Percentiles rank a stretch among this genome's conserved stretches.
These are phyloP conservation scores for Glaucidium brasilianum DNA, from an alignment of 2,113 vertebrate genomes.

Conservation along the genomic window DNA sequence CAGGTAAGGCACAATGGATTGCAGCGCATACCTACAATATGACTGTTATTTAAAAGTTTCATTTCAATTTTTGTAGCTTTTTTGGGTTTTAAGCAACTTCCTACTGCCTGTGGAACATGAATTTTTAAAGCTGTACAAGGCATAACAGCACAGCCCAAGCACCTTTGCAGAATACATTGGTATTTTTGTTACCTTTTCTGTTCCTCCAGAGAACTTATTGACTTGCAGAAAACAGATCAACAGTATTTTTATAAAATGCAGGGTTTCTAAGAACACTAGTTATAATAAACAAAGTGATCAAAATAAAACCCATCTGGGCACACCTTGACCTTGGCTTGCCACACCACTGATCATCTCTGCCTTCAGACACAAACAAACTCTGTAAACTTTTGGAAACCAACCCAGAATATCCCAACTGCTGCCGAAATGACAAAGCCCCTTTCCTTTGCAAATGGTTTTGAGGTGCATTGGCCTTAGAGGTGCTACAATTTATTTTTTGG, in stretches of 20 bases:
- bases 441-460: not conserved
- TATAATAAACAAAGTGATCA: not conserved
- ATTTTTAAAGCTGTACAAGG: not conserved
- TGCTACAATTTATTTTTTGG: not conserved
- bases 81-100: not conserved
- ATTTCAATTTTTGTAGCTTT: not conserved
- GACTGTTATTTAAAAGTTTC: not conserved
- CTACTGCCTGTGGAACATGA: not conserved
- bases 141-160: rapidly evolving
- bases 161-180: rapidly evolving
- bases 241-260: not conserved
- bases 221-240: too few relatives aligned
- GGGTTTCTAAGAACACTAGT: not conserved
- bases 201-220: not conserved
- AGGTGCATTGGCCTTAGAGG: rapidly evolving
- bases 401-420: not conserved
- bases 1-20: slow-evolving; percentile 33
- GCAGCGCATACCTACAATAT: not conserved
- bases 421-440: not conserved
- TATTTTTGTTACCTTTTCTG: not conserved
- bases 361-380: not conserved
- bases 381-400: not conserved
- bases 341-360: not conserved
- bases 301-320: not conserved
- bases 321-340: rapidly evolving